These are phyloP conservation scores for Drosophila diplacantha DNA, from an alignment of 2,888 invertebrate genomes.

Conservation along the genomic window DNA sequence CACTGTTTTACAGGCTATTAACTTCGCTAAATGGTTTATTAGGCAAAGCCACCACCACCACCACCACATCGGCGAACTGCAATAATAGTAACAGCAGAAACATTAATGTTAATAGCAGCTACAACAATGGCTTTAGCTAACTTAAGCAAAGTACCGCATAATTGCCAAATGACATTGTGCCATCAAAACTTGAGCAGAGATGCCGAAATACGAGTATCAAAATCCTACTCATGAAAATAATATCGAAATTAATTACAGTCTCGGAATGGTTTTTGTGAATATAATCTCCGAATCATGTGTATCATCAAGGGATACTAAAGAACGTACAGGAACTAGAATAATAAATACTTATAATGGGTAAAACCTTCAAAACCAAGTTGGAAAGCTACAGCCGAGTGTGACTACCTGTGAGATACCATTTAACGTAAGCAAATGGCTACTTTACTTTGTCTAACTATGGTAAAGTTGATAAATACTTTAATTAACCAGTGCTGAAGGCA, in stretches of 20 bases:
- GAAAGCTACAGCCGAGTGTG: background rate
- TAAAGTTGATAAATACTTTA: background rate
- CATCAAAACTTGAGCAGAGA: constrained; percentile 22
- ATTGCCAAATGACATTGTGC: constrained; percentile 39
- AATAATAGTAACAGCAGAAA: constrained; percentile 29
- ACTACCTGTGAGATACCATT: background rate
- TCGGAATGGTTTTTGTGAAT: background rate
- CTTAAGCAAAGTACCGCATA: constrained; percentile 24
- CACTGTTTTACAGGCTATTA: constrained; percentile 66
- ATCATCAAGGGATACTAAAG: background rate
- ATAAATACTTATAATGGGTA: background rate
- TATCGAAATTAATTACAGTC: constrained; percentile 1
- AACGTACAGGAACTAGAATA: background rate
- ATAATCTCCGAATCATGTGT: background rate
- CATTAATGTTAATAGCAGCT: constrained; percentile 19
- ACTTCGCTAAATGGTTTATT: constrained; percentile 65
- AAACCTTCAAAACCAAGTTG: background rate
- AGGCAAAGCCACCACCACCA: constrained; percentile 45
- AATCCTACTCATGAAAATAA: constrained; percentile 11
- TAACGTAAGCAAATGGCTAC: background rate
- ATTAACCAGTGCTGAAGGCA: background rate
- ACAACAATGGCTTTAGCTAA: constrained; percentile 28
- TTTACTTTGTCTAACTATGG: background rate
- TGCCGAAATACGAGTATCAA: constrained; percentile 16
- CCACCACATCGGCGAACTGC: constrained; percentile 31